Evolutionary conservation across 2,888 invertebrate species (phyloP), one percentile per base, ranked within the genome.

Genomic region (Crocallis elinguaria): DNA sequence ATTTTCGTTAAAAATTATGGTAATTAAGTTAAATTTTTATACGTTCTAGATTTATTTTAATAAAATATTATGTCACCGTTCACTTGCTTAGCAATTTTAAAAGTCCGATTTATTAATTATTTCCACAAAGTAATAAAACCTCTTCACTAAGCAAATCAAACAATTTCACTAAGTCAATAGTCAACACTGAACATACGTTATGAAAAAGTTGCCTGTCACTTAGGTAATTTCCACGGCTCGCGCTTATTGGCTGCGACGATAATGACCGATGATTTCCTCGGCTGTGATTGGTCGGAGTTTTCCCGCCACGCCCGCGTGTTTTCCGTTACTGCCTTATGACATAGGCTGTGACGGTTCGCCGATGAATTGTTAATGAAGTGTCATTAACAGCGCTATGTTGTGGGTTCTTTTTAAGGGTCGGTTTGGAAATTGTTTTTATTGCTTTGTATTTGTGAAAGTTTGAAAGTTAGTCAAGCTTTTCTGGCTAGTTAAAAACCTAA

Each of bases 331-430:
- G 54, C 64, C 78, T 80, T 80, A 80, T 80, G 78, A 71, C 80
- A 82, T 69, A 58, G 62, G 57, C 57, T 74, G 80, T 84, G 86
- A 85, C 80, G 72, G 70, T 11, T 75, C 71, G 68, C n/a, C 64
- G 67, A 49, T 86, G 79, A 84, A 88, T 87, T 69, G 63, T 80
- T 88, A 78, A 89, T 84, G 82, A 82, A 81, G 77, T 77, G 79
- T 78, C 81, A 88, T 88, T 87, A 86, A 60, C 46, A 64, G 65
- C 64, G 60, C 59, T 57, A 44, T 39, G 57, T 57, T 19, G 14
- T 21, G 52, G 64, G 62, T 66, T 33, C 58, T 57, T 73, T 66
- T 25, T 14, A 25, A 27, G 66, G 57, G 56, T 19, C 11, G 29
- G 44, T 54, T 52, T 36, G 39, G 29, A 27, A 41, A 38, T 19